Percentiles rank a stretch among this genome's conserved stretches.
Conservation (phyloP, 2,797 vertebrate species). For the Lutjanus argentimaculatus region DNA sequence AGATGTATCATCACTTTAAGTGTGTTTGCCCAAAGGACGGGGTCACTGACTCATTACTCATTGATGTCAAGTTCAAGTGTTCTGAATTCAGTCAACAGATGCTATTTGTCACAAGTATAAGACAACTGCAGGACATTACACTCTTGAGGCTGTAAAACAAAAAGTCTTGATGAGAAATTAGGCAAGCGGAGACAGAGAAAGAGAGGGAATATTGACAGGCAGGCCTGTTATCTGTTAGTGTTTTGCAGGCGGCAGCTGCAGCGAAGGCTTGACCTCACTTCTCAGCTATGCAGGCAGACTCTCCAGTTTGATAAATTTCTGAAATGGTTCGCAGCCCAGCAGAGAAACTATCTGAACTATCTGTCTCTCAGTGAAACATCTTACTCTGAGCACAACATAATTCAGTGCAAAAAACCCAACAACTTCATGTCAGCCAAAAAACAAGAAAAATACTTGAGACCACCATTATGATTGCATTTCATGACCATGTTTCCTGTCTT, state of each 20-base stretch:
- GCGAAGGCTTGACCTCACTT: conserved; percentile 84
- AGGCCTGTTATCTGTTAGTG: conserved; percentile 78
- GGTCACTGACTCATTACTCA: conserved; percentile 47
- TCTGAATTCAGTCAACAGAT: conserved; percentile 39
- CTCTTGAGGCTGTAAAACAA: conserved; percentile 36
- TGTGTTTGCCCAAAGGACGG: neutral
- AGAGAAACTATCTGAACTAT: conserved; percentile 65
- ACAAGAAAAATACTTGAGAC: conserved; percentile 4
- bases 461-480: neutral
- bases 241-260: conserved; percentile 82
- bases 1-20: conserved; percentile 27
- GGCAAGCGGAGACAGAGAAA: conserved; percentile 15
- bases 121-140: conserved; percentile 37
- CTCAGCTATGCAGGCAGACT: conserved; percentile 83
- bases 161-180: conserved; percentile 42
- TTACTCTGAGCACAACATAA: conserved; percentile 31
- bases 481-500: conserved; percentile 23
- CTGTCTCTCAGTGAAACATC: conserved; percentile 50
- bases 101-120: conserved; percentile 43
- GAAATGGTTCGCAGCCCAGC: conserved; percentile 47
- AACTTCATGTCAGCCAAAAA: neutral
- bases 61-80: conserved; percentile 31
- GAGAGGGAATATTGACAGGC: conserved; percentile 58
- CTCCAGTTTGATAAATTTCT: conserved; percentile 81
- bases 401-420: neutral